A percentile compares a stretch with the other conserved stretches of the same genome.
phyloP scores from a whole-genome alignment of 2,113 vertebrate species.

The Labeo catla region DNA sequence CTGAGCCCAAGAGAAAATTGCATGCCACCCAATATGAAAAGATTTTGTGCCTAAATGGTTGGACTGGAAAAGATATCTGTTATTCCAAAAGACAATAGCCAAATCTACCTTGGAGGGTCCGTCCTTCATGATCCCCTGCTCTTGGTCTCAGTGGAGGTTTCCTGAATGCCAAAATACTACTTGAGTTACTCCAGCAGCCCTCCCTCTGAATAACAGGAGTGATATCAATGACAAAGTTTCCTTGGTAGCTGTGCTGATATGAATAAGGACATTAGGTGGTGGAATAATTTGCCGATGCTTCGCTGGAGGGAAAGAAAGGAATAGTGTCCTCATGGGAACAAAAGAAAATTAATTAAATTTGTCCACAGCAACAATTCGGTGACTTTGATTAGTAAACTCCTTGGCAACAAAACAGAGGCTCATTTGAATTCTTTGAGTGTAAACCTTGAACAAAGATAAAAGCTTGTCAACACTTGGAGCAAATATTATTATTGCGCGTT shows the following conservation, averaged over 20 bases:
- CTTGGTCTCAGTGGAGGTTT: slow-evolving; percentile 15
- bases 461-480: slow-evolving; percentile 55
- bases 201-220: slow-evolving; percentile 63
- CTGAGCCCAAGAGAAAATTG: background rate
- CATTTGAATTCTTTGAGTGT: slow-evolving; percentile 67
- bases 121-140: slow-evolving; percentile 39
- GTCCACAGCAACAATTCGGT: slow-evolving; percentile 71
- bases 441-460: slow-evolving; percentile 61
- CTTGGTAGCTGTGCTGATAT: slow-evolving; percentile 63
- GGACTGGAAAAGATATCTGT: slow-evolving; percentile 27
- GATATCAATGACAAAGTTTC: slow-evolving; percentile 58
- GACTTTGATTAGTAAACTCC: slow-evolving; percentile 73
- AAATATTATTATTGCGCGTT: slow-evolving; percentile 54
- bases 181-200: slow-evolving; percentile 32
- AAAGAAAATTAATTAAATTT: slow-evolving; percentile 79
- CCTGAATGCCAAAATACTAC: slow-evolving; percentile 40
- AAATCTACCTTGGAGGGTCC: slow-evolving; percentile 19
- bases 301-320: slow-evolving; percentile 71
- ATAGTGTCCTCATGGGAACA: slow-evolving; percentile 75
- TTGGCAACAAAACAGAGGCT: slow-evolving; percentile 63
- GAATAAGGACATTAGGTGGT: slow-evolving; percentile 72
- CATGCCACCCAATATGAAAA: background rate
- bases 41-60: background rate
- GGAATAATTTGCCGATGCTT: slow-evolving; percentile 73
- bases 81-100: slow-evolving; percentile 15